Conservation (phyloP, 1,140 invertebrate species). For the Adelges cooleyi region DNA sequence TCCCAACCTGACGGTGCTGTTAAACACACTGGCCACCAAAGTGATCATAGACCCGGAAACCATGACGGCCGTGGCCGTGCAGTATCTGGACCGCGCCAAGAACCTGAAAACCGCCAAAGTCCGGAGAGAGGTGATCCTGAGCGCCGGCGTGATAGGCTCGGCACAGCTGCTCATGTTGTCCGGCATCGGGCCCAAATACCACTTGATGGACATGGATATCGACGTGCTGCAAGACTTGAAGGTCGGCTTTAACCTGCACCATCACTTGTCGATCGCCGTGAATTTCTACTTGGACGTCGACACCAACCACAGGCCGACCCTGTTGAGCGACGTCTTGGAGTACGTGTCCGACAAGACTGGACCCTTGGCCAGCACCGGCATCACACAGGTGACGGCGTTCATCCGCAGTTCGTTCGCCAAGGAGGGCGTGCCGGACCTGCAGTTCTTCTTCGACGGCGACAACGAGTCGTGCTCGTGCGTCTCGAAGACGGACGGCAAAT, state of each 20-base stretch:
- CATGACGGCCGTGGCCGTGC: constrained; percentile 60
- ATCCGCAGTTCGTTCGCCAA: too few relatives aligned
- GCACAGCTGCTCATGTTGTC: constrained; percentile 86
- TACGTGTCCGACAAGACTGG: too few relatives aligned
- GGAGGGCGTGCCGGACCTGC: too few relatives aligned
- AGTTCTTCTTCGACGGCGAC: constrained; percentile 58
- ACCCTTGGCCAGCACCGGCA: too few relatives aligned
- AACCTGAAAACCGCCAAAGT: constrained; percentile 50
- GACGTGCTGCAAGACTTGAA: constrained; percentile 57
- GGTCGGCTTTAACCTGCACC: constrained; percentile 62
- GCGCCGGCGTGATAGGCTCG: constrained; percentile 74
- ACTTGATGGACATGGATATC: constrained; percentile 41
- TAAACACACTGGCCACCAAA: constrained; percentile 68
- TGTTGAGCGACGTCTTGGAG: too few relatives aligned
- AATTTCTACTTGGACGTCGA: too few relatives aligned
- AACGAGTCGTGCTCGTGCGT: constrained; percentile 51
- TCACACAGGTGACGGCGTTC: too few relatives aligned
- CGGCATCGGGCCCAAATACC: constrained; percentile 40
- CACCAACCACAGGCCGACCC: too few relatives aligned
- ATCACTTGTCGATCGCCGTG: too few relatives aligned
- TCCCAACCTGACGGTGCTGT: constrained; percentile 73
- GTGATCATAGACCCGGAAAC: constrained; percentile 70
- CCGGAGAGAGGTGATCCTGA: constrained; percentile 59
- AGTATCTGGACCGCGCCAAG: constrained; percentile 52
- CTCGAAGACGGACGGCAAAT: constrained; percentile 38